Conservation (phyloP, 1,140 invertebrate species). For the Hirudo medicinalis region DNA sequence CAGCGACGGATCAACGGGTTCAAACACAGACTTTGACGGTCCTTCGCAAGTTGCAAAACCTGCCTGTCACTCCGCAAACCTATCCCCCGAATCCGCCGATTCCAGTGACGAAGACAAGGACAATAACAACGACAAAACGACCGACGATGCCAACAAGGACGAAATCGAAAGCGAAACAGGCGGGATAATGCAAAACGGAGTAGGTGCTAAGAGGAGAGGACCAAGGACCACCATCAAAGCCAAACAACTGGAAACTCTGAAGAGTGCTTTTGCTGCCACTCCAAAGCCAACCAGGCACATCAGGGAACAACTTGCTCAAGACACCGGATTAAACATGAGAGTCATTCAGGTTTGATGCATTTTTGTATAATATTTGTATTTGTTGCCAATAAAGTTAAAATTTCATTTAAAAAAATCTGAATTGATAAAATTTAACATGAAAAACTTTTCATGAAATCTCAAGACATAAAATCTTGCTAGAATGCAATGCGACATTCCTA, state of each 20-base stretch:
- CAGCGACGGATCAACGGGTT: too few relatives aligned
- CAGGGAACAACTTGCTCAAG: constrained; percentile 91
- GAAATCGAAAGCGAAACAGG: neutral
- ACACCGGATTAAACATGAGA: constrained; percentile 95
- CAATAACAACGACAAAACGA: constrained; percentile 10
- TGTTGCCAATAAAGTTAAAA: too few relatives aligned
- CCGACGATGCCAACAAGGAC: neutral
- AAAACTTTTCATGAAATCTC: too few relatives aligned
- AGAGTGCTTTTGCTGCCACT: constrained; percentile 86
- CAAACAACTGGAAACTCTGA: constrained; percentile 54
- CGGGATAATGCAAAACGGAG: neutral
- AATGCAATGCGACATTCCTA: too few relatives aligned
- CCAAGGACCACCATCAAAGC: constrained; percentile 97
- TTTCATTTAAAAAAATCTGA: too few relatives aligned
- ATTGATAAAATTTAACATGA: too few relatives aligned
- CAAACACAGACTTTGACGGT: too few relatives aligned
- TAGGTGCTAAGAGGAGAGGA: constrained; percentile 64
- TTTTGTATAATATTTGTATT: too few relatives aligned
- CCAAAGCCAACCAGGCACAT: constrained; percentile 97
- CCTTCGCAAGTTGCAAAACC: too few relatives aligned
- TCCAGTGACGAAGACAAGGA: constrained; percentile 1
- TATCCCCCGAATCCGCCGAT: neutral
- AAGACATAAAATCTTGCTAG: neutral
- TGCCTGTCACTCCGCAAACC: too few relatives aligned
- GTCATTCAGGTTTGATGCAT: constrained; percentile 82